phyloP scores from a whole-genome alignment of 2,797 vertebrate species.

The Delichon dasypus region DNA sequence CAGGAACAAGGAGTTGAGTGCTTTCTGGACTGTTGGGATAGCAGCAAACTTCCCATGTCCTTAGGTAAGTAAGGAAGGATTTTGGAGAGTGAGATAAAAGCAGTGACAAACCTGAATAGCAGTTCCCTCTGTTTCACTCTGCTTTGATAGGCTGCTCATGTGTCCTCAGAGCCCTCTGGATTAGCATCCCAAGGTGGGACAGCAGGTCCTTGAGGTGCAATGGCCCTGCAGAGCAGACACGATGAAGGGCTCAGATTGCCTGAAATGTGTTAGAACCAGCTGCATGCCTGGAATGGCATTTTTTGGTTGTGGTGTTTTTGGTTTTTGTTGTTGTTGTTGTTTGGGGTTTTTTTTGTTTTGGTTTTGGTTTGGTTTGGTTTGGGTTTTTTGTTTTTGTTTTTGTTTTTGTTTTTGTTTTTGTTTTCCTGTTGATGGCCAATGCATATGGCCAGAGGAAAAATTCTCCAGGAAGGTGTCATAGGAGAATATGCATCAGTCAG shows the following conservation, averaged over 20 bases:
- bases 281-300: background rate
- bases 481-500: constrained; percentile 21
- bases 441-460: background rate
- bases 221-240: background rate
- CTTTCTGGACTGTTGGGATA: background rate
- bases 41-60: background rate
- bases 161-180: background rate
- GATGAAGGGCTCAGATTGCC: background rate
- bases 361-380: too few species aligned
- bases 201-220: background rate
- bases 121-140: background rate
- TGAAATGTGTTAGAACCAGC: background rate
- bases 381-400: too few species aligned
- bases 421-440: background rate
- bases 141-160: background rate
- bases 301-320: background rate
- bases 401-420: background rate
- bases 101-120: background rate
- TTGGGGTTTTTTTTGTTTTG: too few species aligned
- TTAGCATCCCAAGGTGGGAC: background rate
- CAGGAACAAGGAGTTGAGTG: background rate
- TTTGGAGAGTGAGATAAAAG: background rate
- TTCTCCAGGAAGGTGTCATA: background rate
- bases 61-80: background rate
- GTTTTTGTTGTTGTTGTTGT: background rate